Base-by-base conservation (phyloP, 2,113 vertebrate species). In the Hippocampus guttulatus region DNA sequence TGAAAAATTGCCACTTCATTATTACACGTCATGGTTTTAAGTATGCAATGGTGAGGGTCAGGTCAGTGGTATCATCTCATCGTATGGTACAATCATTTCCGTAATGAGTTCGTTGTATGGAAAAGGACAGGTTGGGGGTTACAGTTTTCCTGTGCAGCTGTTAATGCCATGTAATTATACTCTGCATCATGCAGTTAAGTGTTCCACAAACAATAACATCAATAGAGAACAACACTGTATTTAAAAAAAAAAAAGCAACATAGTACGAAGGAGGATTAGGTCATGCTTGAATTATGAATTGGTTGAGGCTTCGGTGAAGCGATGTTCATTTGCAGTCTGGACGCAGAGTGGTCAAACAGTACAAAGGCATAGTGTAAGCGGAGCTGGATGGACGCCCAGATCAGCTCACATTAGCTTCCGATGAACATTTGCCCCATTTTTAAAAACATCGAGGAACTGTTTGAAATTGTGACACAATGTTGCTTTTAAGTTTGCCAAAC, bases 171-270 rank as follows among this genome's bases (percentile, higher is more conserved):
- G 78, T 87, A 85, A 87, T 86, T 80, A 83, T 84, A 81, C 87
- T 88, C 90, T 88, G 90, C 80, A 74, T 91, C 90, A 90, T 91
- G 84, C 88, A 86, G 88, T 89, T 90, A 90, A 90, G 78, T 86
- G 81, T 91, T 88, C 75, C 70, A 84, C 76, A 84, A 92, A 91
- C 87, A 90, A 87, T 84, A 91, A 89, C 89, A 86, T 91, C 85
- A 86, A 92, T 88, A 91, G 89, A 91, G 85, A 80, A 87, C 84
- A 86, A 88, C 80, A 80, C 82, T 89, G 85, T 87, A 82, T 82
- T 74, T 81, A 76, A 83, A 80, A 76, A 55, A n/a, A 54, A n/a
- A 79, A 71, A 78, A 76, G 76, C 71, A 74, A 81, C 47, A 81
- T 52, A 25, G 27, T 18, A 54, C 75, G 78, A 64, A 21, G 20